phyloP scores from a whole-genome alignment of 2,888 invertebrate species.

The Parnassius mnemosyne region DNA sequence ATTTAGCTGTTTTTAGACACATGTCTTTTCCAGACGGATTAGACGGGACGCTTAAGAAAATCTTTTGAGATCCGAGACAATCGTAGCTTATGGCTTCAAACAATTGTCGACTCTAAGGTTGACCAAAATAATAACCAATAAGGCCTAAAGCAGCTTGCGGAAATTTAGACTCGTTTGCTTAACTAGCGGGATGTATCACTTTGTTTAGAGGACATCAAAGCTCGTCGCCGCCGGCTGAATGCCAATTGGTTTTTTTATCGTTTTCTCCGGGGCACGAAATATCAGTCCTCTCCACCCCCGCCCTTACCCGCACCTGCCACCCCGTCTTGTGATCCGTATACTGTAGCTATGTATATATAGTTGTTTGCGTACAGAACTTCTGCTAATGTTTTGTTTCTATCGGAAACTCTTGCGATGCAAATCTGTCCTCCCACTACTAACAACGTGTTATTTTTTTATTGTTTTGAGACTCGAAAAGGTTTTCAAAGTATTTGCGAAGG shows the following conservation, averaged over 20 bases:
- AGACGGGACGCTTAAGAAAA: constrained; percentile 4
- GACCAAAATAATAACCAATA: background rate
- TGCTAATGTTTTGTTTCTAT: constrained; percentile 4
- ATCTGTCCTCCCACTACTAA: too few species aligned
- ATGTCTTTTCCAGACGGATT: constrained; percentile 1
- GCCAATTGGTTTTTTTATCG: constrained; percentile 70
- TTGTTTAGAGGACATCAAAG: constrained; percentile 50
- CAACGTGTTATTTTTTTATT: too few species aligned
- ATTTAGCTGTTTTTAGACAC: constrained; percentile 12
- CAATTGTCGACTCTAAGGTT: background rate
- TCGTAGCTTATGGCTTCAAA: constrained; percentile 1
- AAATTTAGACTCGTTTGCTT: constrained; percentile 2
- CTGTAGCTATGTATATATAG: constrained; percentile 10
- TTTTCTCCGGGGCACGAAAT: constrained; percentile 55
- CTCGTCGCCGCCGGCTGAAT: constrained; percentile 52
- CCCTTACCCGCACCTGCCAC: constrained; percentile 10
- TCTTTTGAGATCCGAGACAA: constrained; percentile 10
- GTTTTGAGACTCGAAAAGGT: too few species aligned
- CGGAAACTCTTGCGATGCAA: background rate
- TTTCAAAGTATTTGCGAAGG: too few species aligned
- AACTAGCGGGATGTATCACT: constrained; percentile 27
- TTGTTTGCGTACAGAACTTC: background rate
- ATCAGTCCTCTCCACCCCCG: constrained; percentile 29
- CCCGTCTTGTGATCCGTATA: constrained; percentile 5
- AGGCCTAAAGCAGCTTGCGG: constrained; percentile 6